These are phyloP conservation scores for Piscicola geometra DNA, from an alignment of 2,888 invertebrate genomes.

Conservation along the genomic window DNA sequence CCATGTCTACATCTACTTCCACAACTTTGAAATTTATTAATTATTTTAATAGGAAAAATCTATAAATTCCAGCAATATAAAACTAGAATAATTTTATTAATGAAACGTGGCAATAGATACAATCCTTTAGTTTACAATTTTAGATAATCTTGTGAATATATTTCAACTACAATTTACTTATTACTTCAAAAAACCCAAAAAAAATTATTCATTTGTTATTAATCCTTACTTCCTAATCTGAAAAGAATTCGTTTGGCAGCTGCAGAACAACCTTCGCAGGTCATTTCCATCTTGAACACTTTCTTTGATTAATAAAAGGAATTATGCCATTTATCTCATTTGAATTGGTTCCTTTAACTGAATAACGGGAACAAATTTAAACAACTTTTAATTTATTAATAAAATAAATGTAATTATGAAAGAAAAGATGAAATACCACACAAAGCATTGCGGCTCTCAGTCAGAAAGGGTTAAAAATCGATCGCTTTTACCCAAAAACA, in stretches of 20 bases:
- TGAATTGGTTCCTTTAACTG: background rate
- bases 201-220: background rate
- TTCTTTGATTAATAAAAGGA: constrained; percentile 59
- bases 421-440: too few relatives aligned
- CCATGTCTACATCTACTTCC: constrained; percentile 53
- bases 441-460: too few relatives aligned
- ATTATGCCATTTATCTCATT: background rate
- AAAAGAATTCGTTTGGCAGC: constrained; percentile 79
- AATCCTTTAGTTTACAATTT: too few relatives aligned
- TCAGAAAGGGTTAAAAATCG: too few relatives aligned
- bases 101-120: too few relatives aligned
- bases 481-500: too few relatives aligned
- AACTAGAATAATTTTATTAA: background rate
- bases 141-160: too few relatives aligned
- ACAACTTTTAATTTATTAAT: background rate
- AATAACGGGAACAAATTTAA: background rate
- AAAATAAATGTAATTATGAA: too few relatives aligned
- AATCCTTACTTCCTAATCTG: constrained; percentile 67
- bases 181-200: too few relatives aligned
- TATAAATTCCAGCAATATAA: background rate
- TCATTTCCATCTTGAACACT: constrained; percentile 84
- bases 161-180: too few relatives aligned
- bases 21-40: constrained; percentile 42
- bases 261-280: constrained; percentile 85
- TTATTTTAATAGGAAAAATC: background rate